Evolutionary conservation across 2,888 invertebrate species (phyloP).

Genomic region (Drosophila melanosoma): DNA sequence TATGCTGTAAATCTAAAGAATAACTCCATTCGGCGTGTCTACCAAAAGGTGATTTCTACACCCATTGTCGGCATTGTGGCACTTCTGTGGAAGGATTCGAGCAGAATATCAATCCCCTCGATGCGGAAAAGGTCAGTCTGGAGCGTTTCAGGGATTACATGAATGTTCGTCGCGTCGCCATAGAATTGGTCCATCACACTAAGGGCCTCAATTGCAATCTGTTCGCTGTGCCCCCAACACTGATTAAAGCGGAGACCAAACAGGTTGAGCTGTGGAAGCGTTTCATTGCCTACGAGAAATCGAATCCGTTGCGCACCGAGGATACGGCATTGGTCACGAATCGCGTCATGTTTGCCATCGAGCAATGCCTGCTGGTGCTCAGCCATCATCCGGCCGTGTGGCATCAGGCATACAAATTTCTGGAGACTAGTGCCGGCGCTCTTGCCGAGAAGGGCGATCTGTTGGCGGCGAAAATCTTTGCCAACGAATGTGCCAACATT

Average conservation of each 20-base stretch:
- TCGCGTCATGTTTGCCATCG: slow-evolving; percentile 99
- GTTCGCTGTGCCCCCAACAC: slow-evolving; percentile 97
- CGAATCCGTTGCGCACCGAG: slow-evolving; percentile 97
- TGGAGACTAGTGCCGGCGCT: slow-evolving; percentile 97
- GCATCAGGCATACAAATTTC: slow-evolving; percentile 99
- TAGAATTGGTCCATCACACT: slow-evolving; percentile 97
- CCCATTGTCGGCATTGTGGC: slow-evolving; percentile 99
- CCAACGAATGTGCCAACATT: slow-evolving; percentile 97
- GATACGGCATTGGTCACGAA: slow-evolving; percentile 97
- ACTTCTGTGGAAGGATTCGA: slow-evolving; percentile 98
- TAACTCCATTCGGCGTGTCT: slow-evolving; percentile 98
- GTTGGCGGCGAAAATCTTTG: slow-evolving; percentile 95
- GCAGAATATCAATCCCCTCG: slow-evolving; percentile 91
- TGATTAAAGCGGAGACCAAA: slow-evolving; percentile 94
- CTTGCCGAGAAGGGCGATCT: slow-evolving; percentile 98
- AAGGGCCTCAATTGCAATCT: slow-evolving; percentile 97
- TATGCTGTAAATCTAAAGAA: slow-evolving; percentile 99
- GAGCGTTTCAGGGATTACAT: slow-evolving; percentile 97
- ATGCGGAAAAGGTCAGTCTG: slow-evolving; percentile 98
- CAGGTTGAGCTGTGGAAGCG: slow-evolving; percentile 99
- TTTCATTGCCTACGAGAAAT: slow-evolving; percentile 98
- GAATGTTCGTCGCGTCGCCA: slow-evolving; percentile 98
- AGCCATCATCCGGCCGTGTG: slow-evolving; percentile 99
- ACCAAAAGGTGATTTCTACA: slow-evolving; percentile 97
- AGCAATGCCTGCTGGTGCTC: slow-evolving; percentile 97